Base-by-base conservation (phyloP, 1,140 invertebrate species). In the Drosophila subpulchrella region DNA sequence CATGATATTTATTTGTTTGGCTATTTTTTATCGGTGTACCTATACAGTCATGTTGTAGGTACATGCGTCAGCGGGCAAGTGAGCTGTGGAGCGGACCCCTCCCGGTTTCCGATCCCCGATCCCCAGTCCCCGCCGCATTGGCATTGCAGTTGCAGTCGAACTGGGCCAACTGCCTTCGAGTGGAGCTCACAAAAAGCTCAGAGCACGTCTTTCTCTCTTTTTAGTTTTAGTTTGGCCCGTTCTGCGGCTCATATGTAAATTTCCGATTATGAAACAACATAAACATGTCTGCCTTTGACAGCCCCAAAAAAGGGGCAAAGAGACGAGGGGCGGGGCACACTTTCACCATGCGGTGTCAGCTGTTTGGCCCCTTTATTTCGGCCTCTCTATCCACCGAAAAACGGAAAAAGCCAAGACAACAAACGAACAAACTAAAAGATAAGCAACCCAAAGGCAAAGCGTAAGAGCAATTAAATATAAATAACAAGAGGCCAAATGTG, bases 201-300 rank as follows among this genome's bases (percentile, higher is more conserved):
- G 32, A 55, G 50, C 60, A 63, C 50, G 60, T 63, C 50, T 36
- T 32, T 27, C 48, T 32, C 48, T 50, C 47, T 51, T 4, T 47
- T 20, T 44, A 3, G 24, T 8, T 46, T 10, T 17, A 4, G 10
- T 24, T 51, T 34, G 30, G 24, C 47, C 36, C 50, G 41, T 53
- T 41, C 62, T 54, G 59, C 44, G 76, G 46, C 41, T 75, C 55
- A 78, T 79, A 91, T 88, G 83, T 86, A 82, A 88, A 86, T 82
- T 88, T 85, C 78, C 75, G 83, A 86, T 86, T 86, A 86, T 86
- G 83, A 86, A 86, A 86, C 75, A 72, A 67, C 83, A 83, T 79
- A 72, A 86, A 79, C 72, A 76, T 68, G 67, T 65, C 70, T 60
- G 58, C 55, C 38, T 75, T 75, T 78, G 81, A 68, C 58, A 65